Base-by-base conservation (phyloP, 2,113 vertebrate species). In the Oplegnathus fasciatus region DNA sequence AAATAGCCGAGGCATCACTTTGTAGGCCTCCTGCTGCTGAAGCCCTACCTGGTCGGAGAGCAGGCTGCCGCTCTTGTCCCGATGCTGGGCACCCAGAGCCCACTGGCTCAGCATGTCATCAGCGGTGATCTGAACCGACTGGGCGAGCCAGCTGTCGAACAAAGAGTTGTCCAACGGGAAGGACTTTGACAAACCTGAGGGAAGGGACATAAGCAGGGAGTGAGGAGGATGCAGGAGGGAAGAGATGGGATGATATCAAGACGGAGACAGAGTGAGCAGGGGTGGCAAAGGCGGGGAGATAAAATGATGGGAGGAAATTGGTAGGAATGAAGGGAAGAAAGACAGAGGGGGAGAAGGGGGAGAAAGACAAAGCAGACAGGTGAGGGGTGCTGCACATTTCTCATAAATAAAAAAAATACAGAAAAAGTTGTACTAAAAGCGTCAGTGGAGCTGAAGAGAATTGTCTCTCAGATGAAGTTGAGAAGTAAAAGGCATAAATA, bases 141-240 rank as follows among this genome's bases (percentile, higher is more conserved):
- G 97, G 0, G 98, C 98, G 86, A 99, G 93, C 98, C 98, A 99
- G 95, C 97, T 99, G 94, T 98, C 98, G 87, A 99, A 98, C 95
- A 99, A 95, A 24, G 97, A 96, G 92, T 96, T 97, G 0, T 98
- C 97, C 80, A 99, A 95, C 32, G 98, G 98, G 93, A 99, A 98
- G 52, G 98, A 96, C 80, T 97, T 97, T 44, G 97, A 95, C 77
- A 99, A 94, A 92, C 97, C 98, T 99, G 71, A 28, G 78, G 22
- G 46, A 66, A 68, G 57, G 28, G n/a, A 64, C 30, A 66, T 9
- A 9, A 50, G 9, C 5, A 77, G 57, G 3, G 20, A 54, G 30
- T 44, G 30, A 68, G 24, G 44, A 34, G 10, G 28, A 65, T 52
- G 26, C 6, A 60, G 62, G 13, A 37, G 42, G 58, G 50, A 30